phyloP scores from a whole-genome alignment of 1,140 invertebrate genomes.

The Dinoponera quadriceps region DNA sequence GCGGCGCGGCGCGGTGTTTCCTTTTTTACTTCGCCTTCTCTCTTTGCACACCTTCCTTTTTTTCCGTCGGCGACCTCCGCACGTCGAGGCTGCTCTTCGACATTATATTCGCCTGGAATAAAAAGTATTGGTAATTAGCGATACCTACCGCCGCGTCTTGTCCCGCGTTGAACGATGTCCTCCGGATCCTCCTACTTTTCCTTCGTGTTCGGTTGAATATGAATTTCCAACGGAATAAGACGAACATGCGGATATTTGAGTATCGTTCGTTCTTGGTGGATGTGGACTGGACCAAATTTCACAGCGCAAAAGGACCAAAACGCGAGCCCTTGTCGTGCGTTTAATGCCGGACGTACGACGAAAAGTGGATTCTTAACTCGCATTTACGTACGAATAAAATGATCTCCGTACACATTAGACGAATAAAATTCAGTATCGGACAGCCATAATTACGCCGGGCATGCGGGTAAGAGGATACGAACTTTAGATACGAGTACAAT shows the following conservation, averaged over 20 bases:
- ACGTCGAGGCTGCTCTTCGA: constrained; percentile 19
- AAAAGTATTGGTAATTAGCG: constrained; percentile 70
- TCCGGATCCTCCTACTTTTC: constrained; percentile 45
- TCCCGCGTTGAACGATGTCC: constrained; percentile 58
- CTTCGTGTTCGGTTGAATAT: neutral
- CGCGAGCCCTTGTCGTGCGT: constrained; percentile 45
- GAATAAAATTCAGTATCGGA: neutral
- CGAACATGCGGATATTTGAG: neutral
- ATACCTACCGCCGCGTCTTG: constrained; percentile 69
- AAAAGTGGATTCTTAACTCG: constrained; percentile 17
- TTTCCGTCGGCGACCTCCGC: constrained; percentile 34
- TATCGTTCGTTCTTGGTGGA: neutral
- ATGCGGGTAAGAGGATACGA: neutral
- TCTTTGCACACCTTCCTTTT: constrained; percentile 42
- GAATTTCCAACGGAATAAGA: constrained; percentile 44
- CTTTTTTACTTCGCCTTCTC: constrained; percentile 17
- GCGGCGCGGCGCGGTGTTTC: constrained; percentile 28
- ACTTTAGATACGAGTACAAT: constrained; percentile 15
- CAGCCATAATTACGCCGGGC: neutral
- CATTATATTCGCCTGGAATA: constrained; percentile 69
- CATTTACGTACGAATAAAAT: neutral
- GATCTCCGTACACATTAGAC: constrained; percentile 3
- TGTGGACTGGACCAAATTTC: constrained; percentile 16
- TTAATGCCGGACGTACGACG: neutral
- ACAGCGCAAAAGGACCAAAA: neutral